phyloP scores from a whole-genome alignment of 2,113 vertebrate genomes.

The Tetraodon nigroviridis region DNA sequence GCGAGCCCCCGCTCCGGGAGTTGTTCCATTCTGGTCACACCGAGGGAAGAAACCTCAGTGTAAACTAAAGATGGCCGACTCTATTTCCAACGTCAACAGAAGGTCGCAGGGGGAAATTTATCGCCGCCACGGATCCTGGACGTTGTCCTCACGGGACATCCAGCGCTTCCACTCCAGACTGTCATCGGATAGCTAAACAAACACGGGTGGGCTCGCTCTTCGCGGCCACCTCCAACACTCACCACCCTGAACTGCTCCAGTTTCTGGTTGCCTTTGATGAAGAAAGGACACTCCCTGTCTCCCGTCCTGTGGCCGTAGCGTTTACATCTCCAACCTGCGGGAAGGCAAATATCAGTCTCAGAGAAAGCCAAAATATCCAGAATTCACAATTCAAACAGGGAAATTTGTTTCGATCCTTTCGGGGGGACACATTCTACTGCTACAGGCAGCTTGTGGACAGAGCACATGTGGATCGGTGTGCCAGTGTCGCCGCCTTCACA shows the following conservation, averaged over 20 bases:
- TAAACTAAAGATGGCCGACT: conserved; percentile 10
- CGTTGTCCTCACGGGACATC: background rate
- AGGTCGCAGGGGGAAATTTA: conserved; percentile 13
- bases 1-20: conserved; percentile 13
- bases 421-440: conserved; percentile 12
- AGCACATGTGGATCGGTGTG: background rate
- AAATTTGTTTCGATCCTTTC: no score
- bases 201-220: background rate
- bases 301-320: conserved; percentile 94
- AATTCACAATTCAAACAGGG: no score
- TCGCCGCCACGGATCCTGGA: conserved; percentile 4
- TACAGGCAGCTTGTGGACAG: conserved; percentile 28
- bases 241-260: conserved; percentile 98
- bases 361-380: no score
- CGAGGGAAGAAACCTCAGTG: background rate
- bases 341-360: background rate
- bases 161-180: background rate
- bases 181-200: conserved; percentile 5
- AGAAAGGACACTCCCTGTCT: conserved; percentile 94
- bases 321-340: conserved; percentile 93
- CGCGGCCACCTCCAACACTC: conserved; percentile 55
- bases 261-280: conserved; percentile 98
- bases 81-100: conserved; percentile 1
- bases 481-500: conserved; percentile 11
- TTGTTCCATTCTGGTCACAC: conserved; percentile 18